Percentiles rank a stretch among this genome's conserved stretches.
Evolutionary conservation across 2,113 vertebrate genomes (phyloP).

Genomic region (Thryonomys swinderianus): DNA sequence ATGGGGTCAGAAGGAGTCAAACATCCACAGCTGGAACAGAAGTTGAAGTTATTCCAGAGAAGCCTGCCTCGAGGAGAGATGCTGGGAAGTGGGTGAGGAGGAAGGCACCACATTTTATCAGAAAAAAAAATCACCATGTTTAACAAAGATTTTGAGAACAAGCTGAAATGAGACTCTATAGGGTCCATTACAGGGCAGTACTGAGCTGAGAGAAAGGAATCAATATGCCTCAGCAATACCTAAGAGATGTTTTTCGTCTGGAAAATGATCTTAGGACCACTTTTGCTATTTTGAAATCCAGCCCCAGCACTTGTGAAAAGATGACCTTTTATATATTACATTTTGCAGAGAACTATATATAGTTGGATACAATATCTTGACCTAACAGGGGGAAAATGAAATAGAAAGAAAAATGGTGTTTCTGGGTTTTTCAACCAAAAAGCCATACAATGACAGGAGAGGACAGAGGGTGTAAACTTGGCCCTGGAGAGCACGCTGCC

Average conservation of each 20-base stretch:
- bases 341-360: constrained; percentile 81
- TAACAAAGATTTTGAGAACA: constrained; percentile 69
- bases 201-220: constrained; percentile 70
- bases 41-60: constrained; percentile 51
- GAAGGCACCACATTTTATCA: constrained; percentile 42
- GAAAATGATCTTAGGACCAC: constrained; percentile 83
- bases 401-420: constrained; percentile 83
- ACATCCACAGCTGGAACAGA: constrained; percentile 12
- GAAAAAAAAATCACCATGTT: constrained; percentile 72
- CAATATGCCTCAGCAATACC: constrained; percentile 69
- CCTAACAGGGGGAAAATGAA: constrained; percentile 85
- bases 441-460: constrained; percentile 73
- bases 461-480: constrained; percentile 76
- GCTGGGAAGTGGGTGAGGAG: not conserved
- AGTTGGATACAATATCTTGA: constrained; percentile 85
- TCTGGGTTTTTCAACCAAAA: constrained; percentile 81
- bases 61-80: constrained; percentile 35
- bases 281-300: constrained; percentile 86
- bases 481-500: constrained; percentile 72
- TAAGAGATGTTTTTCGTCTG: constrained; percentile 81
- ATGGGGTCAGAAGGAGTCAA: not conserved
- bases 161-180: constrained; percentile 70
- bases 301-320: constrained; percentile 84
- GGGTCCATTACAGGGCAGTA: constrained; percentile 63
- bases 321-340: constrained; percentile 82